Evolutionary conservation across 2,797 vertebrate genomes (phyloP).

Genomic region (Urosaurus nigricauda): DNA sequence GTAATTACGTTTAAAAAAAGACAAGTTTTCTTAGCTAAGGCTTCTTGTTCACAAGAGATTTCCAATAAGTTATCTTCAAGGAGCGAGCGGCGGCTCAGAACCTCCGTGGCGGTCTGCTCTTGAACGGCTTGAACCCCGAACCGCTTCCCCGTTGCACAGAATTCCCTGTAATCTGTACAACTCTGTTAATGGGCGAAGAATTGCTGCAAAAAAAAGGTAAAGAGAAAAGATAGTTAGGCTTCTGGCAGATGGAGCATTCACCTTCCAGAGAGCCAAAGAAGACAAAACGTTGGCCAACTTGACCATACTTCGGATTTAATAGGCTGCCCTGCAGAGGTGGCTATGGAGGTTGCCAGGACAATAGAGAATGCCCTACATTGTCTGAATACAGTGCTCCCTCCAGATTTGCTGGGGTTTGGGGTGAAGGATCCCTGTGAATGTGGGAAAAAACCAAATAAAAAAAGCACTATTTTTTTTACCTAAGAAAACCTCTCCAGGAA

Average conservation of each 20-base stretch:
- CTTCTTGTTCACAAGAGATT: slow-evolving; percentile 80
- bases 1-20: slow-evolving; percentile 81
- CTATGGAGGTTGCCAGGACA: neutral
- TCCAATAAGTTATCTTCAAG: slow-evolving; percentile 84
- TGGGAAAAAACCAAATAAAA: too few species aligned
- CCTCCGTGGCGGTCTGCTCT: slow-evolving; percentile 89
- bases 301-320: neutral
- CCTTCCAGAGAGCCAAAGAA: neutral
- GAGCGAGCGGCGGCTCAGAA: slow-evolving; percentile 81
- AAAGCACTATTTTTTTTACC: too few species aligned
- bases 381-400: too few species aligned
- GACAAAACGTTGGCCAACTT: neutral
- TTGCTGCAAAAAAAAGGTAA: slow-evolving; percentile 84
- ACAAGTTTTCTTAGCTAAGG: slow-evolving; percentile 75
- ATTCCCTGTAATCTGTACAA: slow-evolving; percentile 96
- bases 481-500: too few species aligned
- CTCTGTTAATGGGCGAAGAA: slow-evolving; percentile 93
- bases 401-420: too few species aligned
- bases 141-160: slow-evolving; percentile 89
- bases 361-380: too few species aligned
- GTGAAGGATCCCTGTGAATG: too few species aligned
- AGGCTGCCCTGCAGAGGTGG: neutral
- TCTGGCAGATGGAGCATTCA: neutral
- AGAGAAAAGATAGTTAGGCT: slow-evolving; percentile 53
- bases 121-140: slow-evolving; percentile 95